Conservation (phyloP, 1,140 invertebrate species). For the Drosophila paulistorum region DNA sequence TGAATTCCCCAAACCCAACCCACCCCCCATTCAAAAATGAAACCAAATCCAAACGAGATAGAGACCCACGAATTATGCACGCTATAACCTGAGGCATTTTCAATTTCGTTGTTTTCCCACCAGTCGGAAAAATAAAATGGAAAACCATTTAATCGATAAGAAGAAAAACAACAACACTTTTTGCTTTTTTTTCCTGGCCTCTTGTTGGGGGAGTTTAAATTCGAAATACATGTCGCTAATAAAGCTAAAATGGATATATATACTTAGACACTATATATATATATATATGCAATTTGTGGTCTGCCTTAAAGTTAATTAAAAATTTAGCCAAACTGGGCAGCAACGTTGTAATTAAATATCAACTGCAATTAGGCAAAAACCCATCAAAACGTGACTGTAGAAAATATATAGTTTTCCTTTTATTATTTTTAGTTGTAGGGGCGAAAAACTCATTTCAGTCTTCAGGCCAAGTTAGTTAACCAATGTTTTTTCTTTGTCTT, state of each 20-base stretch:
- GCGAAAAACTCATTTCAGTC: no score
- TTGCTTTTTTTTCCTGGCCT: conserved; percentile 37
- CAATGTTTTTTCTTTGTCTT: no score
- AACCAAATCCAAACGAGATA: conserved; percentile 48
- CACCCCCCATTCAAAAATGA: conserved; percentile 29
- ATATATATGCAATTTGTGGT: conserved; percentile 1
- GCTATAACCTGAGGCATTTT: conserved; percentile 55
- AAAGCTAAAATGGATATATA: conserved; percentile 47
- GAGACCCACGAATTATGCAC: conserved; percentile 56
- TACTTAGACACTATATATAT: not conserved
- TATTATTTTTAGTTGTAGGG: not conserved
- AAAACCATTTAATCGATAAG: conserved; percentile 48
- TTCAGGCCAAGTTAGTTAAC: no score
- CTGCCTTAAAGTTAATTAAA: conserved; percentile 63
- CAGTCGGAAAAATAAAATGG: not conserved
- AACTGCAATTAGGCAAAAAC: conserved; percentile 52
- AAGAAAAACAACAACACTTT: conserved; percentile 35
- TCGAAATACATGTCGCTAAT: conserved; percentile 66
- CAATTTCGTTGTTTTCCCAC: conserved; percentile 34
- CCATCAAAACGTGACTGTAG: conserved; percentile 1
- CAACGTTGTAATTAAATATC: conserved; percentile 51
- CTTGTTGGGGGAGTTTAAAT: conserved; percentile 58
- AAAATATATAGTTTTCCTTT: conserved; percentile 1
- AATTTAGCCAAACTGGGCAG: conserved; percentile 31
- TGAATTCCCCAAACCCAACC: conserved; percentile 19